phyloP scores from a whole-genome alignment of 2,888 invertebrate genomes.

The Ormyrus rosae region DNA sequence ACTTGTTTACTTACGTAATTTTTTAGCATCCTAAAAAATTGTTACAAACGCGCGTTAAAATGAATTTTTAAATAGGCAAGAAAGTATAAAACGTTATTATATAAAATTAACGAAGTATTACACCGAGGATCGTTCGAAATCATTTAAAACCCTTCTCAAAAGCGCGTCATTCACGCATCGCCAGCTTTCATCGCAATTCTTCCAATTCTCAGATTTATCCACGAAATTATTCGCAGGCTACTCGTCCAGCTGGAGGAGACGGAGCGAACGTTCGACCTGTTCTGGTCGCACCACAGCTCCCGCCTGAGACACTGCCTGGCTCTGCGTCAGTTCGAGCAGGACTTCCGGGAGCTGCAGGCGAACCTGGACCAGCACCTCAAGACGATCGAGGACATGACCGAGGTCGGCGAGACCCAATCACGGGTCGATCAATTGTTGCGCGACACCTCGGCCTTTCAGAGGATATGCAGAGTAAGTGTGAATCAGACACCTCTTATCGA shows the following conservation, averaged over 20 bases:
- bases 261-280: constrained; percentile 93
- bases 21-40: too few species aligned
- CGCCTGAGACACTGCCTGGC: constrained; percentile 93
- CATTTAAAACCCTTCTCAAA: too few species aligned
- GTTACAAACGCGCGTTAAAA: too few species aligned
- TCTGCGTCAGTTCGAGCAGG: constrained; percentile 94
- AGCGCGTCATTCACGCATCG: too few species aligned
- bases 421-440: constrained; percentile 87
- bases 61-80: too few species aligned
- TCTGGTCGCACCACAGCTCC: constrained; percentile 94
- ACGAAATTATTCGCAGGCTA: constrained; percentile 78
- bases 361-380: constrained; percentile 88
- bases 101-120: too few species aligned
- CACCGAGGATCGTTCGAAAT: too few species aligned
- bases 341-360: constrained; percentile 92
- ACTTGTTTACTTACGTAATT: too few species aligned
- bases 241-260: constrained; percentile 96
- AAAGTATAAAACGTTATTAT: too few species aligned
- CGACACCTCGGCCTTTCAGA: constrained; percentile 87
- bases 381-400: constrained; percentile 89
- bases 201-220: too few species aligned
- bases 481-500: neutral
- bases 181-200: too few species aligned
- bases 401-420: constrained; percentile 91
- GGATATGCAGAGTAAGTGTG: constrained; percentile 80